These are phyloP conservation scores for Bombus sylvicola DNA, from an alignment of 1,140 invertebrate genomes.

Conservation along the genomic window DNA sequence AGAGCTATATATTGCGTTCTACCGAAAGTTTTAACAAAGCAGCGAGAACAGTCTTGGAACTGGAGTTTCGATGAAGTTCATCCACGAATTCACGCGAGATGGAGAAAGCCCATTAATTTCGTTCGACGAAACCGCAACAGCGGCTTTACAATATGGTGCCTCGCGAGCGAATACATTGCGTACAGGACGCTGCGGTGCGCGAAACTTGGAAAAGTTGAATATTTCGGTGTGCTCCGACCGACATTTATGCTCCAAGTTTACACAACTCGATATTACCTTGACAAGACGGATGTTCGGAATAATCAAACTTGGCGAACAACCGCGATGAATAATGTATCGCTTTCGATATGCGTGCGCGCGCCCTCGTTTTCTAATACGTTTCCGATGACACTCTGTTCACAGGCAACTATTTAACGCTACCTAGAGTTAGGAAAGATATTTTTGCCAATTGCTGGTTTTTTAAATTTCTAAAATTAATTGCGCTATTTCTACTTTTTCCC, in stretches of 20 bases:
- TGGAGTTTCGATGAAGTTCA: not conserved
- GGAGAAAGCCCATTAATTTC: slow-evolving; percentile 15
- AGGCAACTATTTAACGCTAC: not conserved
- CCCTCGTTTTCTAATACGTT: slow-evolving; percentile 25
- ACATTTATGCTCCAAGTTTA: slow-evolving; percentile 46
- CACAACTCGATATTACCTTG: slow-evolving; percentile 48
- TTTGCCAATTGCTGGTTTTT: too few species aligned
- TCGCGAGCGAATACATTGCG: not conserved
- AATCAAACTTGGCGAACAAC: slow-evolving; percentile 47
- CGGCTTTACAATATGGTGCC: not conserved
- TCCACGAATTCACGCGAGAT: not conserved
- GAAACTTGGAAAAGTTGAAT: slow-evolving; percentile 51
- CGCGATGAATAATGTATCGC: slow-evolving; percentile 52
- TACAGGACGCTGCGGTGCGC: not conserved
- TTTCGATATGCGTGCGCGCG: not conserved
- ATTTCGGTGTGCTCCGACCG: slow-evolving; percentile 29
- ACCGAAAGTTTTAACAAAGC: not conserved
- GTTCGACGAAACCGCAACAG: slow-evolving; percentile 3
- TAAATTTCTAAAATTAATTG: too few species aligned
- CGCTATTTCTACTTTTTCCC: too few species aligned
- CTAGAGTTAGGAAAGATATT: too few species aligned
- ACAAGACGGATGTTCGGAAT: slow-evolving; percentile 53
- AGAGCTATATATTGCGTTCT: not conserved
- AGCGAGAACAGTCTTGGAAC: not conserved
- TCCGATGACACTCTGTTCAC: not conserved